phyloP scores from a whole-genome alignment of 1,140 invertebrate genomes.

The Sweltsa coloradensis region DNA sequence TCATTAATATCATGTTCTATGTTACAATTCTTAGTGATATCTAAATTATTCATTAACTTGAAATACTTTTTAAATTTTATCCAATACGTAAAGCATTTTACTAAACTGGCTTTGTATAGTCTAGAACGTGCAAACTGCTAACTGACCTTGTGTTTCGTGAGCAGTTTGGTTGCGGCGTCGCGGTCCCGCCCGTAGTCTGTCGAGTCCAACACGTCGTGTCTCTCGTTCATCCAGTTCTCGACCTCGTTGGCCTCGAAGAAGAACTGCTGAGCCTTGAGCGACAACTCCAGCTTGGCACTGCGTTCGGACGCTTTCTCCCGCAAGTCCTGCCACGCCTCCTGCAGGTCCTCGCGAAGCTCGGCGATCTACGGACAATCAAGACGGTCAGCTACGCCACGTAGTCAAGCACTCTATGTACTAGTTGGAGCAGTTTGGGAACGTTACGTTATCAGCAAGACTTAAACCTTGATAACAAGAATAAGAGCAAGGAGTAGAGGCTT shows the following conservation, averaged over 20 bases:
- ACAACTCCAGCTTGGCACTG: conserved; percentile 67
- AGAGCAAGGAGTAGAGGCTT: no score
- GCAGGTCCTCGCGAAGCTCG: conserved; percentile 48
- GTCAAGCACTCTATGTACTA: no score
- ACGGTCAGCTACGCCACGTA: no score
- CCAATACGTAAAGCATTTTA: not conserved
- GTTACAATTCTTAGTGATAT: no score
- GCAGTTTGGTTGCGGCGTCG: conserved; percentile 76
- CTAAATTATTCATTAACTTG: no score
- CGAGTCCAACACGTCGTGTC: conserved; percentile 64
- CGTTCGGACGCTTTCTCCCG: conserved; percentile 54
- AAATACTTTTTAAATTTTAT: no score
- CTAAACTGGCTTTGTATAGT: not conserved
- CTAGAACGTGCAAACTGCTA: conserved; percentile 6
- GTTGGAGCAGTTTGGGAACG: no score
- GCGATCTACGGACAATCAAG: conserved; percentile 35
- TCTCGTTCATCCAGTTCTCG: conserved; percentile 85
- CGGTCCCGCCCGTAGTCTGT: conserved; percentile 79
- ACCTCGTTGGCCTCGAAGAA: conserved; percentile 83
- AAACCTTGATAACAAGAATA: no score
- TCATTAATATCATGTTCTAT: no score
- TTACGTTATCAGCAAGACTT: no score
- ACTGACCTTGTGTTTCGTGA: conserved; percentile 79
- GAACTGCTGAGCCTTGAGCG: conserved; percentile 79
- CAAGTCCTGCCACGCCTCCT: conserved; percentile 55